Evolutionary conservation across 2,797 vertebrate genomes (phyloP), one percentile per base, ranked within the genome.

Genomic region (Typhlichthys eigenmanni): DNA sequence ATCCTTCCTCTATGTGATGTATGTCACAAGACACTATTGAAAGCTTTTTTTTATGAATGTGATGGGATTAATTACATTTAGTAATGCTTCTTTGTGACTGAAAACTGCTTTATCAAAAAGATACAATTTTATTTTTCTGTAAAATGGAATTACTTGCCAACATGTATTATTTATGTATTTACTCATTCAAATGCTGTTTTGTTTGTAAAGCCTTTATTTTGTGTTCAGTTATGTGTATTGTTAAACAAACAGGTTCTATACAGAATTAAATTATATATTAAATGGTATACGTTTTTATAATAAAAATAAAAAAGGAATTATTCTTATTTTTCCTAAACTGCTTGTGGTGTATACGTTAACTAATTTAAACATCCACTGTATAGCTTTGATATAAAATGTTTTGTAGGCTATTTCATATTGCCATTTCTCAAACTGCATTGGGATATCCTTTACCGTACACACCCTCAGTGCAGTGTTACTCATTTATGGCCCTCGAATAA

Each of bases 281-380:
- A 90, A 92, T 91, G 87, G 90, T 93, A 76, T 85, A 91, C 90
- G 91, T 93, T 88, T 80, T 91, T 87, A 75, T 87, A 85, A 87
- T 85, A 82, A 71, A 84, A 86, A 86, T 80, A 75, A 88, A 90
- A 91, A 89, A 89, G 83, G 87, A 92, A 89, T 88, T 24, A 52
- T 77, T 80, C 71, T 82, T 88, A 82, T 90, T 90, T 89, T 91
- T 86, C 82, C 85, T 88, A 82, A 76, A 76, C 17, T 52, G 38
- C 45, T 60, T 74, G 72, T 59, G 17, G 32, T 66, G 71, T 75
- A 62, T 5, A 14, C 69, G 82, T 75, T 69, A 0, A 9, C 32
- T 68, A 19, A 5, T 54, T 8, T 69, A 1, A 50, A 50, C 58
- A 24, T 51, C 54, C 5, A n/a, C 4, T 17, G 24, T 5, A 38